A percentile compares a stretch with the other conserved stretches of the same genome.
phyloP scores from a whole-genome alignment of 2,888 invertebrate genomes.

The Yponomeuta plumbellus region DNA sequence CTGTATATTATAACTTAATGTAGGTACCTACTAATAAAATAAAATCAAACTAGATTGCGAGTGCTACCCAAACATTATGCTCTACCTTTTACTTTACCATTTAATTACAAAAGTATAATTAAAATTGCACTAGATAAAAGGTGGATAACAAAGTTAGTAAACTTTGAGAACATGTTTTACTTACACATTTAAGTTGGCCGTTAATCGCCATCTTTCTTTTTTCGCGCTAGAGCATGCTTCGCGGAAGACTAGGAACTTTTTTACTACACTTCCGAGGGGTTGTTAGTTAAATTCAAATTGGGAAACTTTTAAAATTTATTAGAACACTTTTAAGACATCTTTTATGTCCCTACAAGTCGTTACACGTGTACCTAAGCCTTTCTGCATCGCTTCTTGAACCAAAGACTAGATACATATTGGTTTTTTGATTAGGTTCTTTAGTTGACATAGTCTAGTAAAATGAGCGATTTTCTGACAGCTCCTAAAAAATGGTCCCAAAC shows the following conservation, averaged over 20 bases:
- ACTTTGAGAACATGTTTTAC: conserved; percentile 2
- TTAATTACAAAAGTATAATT: neutral
- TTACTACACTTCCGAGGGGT: conserved; percentile 57
- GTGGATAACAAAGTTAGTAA: neutral
- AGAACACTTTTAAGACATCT: conserved; percentile 59
- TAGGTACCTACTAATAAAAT: no score
- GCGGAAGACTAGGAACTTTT: conserved; percentile 55
- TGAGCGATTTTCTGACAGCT: no score
- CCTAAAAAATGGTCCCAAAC: no score
- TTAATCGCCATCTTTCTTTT: conserved; percentile 14
- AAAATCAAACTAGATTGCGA: no score
- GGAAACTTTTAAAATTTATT: conserved; percentile 70
- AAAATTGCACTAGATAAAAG: neutral
- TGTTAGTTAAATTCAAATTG: conserved; percentile 73
- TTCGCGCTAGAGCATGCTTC: conserved; percentile 33
- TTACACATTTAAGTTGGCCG: conserved; percentile 16
- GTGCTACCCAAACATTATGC: no score
- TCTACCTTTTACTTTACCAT: neutral
- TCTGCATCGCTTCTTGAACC: neutral
- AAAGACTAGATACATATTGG: neutral
- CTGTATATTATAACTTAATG: no score
- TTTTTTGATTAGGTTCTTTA: no score
- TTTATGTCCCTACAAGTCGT: conserved; percentile 53
- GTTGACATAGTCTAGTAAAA: no score
- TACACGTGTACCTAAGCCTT: conserved; percentile 32